Percentiles rank a stretch among this genome's conserved stretches.
These are phyloP conservation scores for Drosophila hydei DNA, from an alignment of 1,140 invertebrate species.

Conservation along the genomic window DNA sequence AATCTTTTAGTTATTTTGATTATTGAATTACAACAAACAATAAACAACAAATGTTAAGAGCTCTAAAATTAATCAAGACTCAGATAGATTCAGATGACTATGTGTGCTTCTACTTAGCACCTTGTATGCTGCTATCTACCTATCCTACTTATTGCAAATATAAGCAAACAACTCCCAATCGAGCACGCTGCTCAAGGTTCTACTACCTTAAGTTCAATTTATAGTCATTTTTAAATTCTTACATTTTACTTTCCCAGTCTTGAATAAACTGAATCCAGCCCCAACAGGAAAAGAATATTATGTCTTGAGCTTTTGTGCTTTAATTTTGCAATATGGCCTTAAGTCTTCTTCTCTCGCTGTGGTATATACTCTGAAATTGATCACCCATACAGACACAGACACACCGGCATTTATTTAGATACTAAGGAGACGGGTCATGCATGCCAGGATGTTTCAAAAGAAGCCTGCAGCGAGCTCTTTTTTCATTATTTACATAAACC, in stretches of 20 bases:
- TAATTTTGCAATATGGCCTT: constrained; percentile 50
- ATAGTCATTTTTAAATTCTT: no score
- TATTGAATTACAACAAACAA: no score
- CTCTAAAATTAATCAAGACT: no score
- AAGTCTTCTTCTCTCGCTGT: constrained; percentile 38
- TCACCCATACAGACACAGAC: constrained; percentile 31
- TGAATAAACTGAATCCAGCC: not conserved
- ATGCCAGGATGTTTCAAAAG: constrained; percentile 44
- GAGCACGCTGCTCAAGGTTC: no score
- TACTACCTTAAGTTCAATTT: no score
- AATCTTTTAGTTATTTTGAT: no score
- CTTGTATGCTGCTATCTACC: no score
- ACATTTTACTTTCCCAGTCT: not conserved
- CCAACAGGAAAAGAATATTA: constrained; percentile 3
- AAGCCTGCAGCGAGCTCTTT: constrained; percentile 58
- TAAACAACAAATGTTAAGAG: no score
- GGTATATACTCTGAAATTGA: constrained; percentile 57
- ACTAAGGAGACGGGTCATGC: constrained; percentile 1
- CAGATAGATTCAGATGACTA: no score
- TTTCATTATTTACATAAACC: constrained; percentile 83
- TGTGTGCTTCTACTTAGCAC: no score
- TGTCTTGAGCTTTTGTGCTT: constrained; percentile 26
- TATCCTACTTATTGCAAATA: no score
- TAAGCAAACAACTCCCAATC: no score
- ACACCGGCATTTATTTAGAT: not conserved